Evolutionary conservation across 92 coral and sea anemone species (phyloP), one percentile per base, ranked within the genome.

Genomic region (Bergia puertoricense): DNA sequence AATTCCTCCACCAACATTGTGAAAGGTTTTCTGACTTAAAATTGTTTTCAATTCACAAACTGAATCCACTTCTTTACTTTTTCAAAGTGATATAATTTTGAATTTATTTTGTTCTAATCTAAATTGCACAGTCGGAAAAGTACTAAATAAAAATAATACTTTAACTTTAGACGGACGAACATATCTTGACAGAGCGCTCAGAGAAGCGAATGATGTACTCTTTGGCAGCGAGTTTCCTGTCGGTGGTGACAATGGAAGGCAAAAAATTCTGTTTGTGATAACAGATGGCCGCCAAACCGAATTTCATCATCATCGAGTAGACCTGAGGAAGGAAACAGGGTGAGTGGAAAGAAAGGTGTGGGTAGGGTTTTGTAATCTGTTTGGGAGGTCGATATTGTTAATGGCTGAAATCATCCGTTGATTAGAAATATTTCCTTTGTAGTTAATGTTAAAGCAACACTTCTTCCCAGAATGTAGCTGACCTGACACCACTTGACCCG

Each of bases 151-250:
- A 11, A 54, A 13, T 13, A 18, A 16, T 62, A 15, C 30, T 73
- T 37, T 72, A 7, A 23, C 37, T 51, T 8, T 66, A 81, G 86
- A 30, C 6, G 86, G 86, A 18, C 86, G 86, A 20, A 4, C 86
- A 20, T 65, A 65, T 30, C 56, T 81, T 8, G 56, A 81, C 23
- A 66, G 36, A 66, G 86, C 48, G 56, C 56, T 81, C 23, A 44
- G 39, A 81, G 86, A 81, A 36, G 72, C 85, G n/a, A 81, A 36
- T 6, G 9, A 59, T 30, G 74, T 81, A 71, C 36, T 81, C 41
- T 81, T 23, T 22, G 74, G 74, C n/a, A 41, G 54, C 20, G 54
- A 81, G 50, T 62, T 62, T 62, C 30, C 0, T 4, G 69, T 4
- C 30, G 6, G 69, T 1, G 2, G 13, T 62, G n/a, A 54, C 14